Evolutionary conservation across 2,797 vertebrate genomes (phyloP).

Genomic region (Psittacula echo): DNA sequence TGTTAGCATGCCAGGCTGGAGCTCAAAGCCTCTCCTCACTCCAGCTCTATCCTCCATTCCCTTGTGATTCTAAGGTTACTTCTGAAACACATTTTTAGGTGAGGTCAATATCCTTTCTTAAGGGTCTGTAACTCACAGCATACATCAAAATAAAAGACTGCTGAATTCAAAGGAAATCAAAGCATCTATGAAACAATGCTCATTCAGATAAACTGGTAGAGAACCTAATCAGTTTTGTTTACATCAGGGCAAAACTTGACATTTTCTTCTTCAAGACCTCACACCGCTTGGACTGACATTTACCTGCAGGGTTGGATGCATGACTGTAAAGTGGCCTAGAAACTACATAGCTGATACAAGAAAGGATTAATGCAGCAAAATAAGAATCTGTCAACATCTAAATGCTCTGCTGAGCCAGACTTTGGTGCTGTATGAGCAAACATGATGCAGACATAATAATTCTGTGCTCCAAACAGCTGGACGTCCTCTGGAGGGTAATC

Average conservation of each 20-base stretch:
- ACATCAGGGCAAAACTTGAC: background rate
- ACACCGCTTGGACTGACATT: background rate
- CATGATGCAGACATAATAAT: background rate
- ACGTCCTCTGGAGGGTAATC: background rate
- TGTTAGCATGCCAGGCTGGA: slow-evolving; percentile 35
- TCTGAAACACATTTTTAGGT: background rate
- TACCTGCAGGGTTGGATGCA: background rate
- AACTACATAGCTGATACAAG: background rate
- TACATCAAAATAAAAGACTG: background rate
- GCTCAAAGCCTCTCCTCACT: background rate
- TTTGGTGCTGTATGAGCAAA: background rate
- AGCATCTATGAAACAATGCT: background rate
- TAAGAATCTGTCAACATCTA: background rate
- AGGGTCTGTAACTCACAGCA: background rate
- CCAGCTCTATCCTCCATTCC: background rate
- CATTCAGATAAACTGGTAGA: background rate
- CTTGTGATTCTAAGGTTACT: background rate
- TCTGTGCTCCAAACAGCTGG: background rate
- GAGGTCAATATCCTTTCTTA: background rate
- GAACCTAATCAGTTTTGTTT: background rate
- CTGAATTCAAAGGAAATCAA: background rate
- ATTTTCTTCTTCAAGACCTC: background rate
- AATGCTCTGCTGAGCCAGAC: background rate
- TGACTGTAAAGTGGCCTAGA: background rate
- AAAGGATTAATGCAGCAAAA: background rate